Conservation (phyloP, 2,113 vertebrate species). For the Petaurus breviceps region DNA sequence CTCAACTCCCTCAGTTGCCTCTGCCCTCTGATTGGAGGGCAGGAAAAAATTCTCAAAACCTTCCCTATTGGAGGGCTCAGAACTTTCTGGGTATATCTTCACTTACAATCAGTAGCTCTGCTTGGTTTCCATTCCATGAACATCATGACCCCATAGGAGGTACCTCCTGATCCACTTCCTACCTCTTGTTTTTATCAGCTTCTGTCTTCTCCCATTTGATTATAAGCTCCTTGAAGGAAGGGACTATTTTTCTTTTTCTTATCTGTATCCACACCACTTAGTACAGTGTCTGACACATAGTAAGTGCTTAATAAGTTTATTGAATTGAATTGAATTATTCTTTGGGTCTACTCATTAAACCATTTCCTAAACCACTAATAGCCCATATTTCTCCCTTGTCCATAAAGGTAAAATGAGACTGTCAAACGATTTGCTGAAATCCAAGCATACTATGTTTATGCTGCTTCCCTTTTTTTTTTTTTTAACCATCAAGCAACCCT, state of each 20-base stretch:
- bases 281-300: too few relatives aligned
- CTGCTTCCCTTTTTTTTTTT: too few relatives aligned
- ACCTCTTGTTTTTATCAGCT: background rate
- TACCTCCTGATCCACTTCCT: background rate
- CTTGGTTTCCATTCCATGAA: background rate
- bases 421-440: too few relatives aligned
- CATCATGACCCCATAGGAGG: background rate
- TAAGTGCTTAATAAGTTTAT: too few relatives aligned
- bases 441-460: too few relatives aligned
- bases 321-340: too few relatives aligned
- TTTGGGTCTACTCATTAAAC: too few relatives aligned
- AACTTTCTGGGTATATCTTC: background rate
- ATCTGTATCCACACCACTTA: too few relatives aligned
- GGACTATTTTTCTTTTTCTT: background rate
- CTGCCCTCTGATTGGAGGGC: background rate
- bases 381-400: too few relatives aligned
- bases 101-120: background rate
- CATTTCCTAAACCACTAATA: too few relatives aligned
- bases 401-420: too few relatives aligned
- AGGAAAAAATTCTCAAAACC: background rate
- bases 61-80: background rate
- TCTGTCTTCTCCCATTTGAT: background rate
- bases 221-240: background rate
- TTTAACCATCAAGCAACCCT: too few relatives aligned
- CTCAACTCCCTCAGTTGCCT: background rate